Percentiles rank a stretch among this genome's conserved stretches.
phyloP scores from a whole-genome alignment of 2,797 vertebrate species.

The Neopelma chrysocephalum region DNA sequence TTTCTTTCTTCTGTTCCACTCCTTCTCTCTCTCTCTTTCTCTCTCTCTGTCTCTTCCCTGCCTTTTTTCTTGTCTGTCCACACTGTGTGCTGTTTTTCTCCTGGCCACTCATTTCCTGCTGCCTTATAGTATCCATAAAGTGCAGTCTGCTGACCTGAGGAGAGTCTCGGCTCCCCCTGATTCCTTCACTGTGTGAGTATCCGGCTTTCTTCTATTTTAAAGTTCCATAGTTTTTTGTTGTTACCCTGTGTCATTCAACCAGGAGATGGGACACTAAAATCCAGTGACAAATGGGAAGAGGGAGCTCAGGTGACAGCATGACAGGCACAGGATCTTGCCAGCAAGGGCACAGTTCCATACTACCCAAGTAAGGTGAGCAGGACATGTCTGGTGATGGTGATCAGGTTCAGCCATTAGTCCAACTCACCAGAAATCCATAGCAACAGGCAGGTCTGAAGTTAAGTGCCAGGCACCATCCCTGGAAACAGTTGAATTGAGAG shows the following conservation, averaged over 20 bases:
- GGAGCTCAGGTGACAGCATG: background rate
- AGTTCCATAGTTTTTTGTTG: background rate
- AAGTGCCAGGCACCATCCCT: background rate
- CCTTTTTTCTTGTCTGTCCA: constrained; percentile 74
- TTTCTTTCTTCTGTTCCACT: constrained; percentile 68
- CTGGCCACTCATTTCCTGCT: constrained; percentile 78
- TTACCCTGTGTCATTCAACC: background rate
- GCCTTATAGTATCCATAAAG: constrained; percentile 94
- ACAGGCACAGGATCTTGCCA: background rate
- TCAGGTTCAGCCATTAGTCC: background rate
- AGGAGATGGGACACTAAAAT: background rate
- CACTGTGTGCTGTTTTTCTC: constrained; percentile 73
- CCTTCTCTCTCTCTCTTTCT: constrained; percentile 33
- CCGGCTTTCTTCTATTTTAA: constrained; percentile 31
- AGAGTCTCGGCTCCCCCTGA: constrained; percentile 98
- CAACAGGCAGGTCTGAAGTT: background rate
- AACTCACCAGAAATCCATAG: background rate
- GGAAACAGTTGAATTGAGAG: background rate
- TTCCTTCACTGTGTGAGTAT: constrained; percentile 99
- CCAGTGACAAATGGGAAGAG: background rate
- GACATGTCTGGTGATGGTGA: background rate
- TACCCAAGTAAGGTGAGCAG: background rate
- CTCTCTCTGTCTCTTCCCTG: background rate
- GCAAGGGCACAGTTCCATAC: too few relatives aligned
- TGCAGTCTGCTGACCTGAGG: constrained; percentile 95